Evolutionary conservation across 2,797 vertebrate species (phyloP), one percentile per base, ranked within the genome.

Genomic region (Adrianichthys oophorus): DNA sequence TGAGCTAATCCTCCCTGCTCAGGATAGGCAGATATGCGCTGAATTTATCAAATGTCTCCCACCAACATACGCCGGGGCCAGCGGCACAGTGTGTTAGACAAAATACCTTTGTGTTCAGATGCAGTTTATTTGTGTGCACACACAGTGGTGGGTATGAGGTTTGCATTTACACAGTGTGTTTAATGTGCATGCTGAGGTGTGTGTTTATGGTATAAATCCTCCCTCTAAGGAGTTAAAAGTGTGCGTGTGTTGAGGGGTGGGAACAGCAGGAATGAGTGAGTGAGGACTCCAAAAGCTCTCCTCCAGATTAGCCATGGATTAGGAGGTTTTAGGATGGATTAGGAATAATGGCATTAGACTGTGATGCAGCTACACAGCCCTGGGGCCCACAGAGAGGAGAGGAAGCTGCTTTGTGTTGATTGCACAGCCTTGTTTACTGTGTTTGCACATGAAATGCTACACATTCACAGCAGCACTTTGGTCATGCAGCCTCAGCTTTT

Each of bases 261-360:
- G 84, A 90, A 82, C 75, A 83, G 86, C 79, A 79, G 82, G 76
- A 79, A 84, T 52, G 72, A 76, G 83, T 73, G 70, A 83, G 78
- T 83, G 81, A 81, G 74, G 77, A 87, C 85, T 85, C 83, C 79
- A 85, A 86, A 87, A 88, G 77, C 89, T 90, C 89, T 88, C 79
- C 85, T 85, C 70, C 86, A 87, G 88, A 91, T 89, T 89, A 89
- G 89, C 87, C 76, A 82, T 70, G 87, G 87, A 88, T 89, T 89
- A 88, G 87, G 86, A 88, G 84, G 89, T 80, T 86, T 91, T 90
- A 90, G 73, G 67, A 70, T 75, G 87, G 87, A 89, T 89, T 90
- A 89, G 85, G 83, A 88, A 89, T 90, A 89, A 91, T 89, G 87
- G 87, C 85, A 91, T 91, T 90, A 90, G 88, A 80, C 82, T 78